These are phyloP conservation scores for Microctonus hyperodae DNA, from an alignment of 2,888 invertebrate species.

Conservation along the genomic window DNA sequence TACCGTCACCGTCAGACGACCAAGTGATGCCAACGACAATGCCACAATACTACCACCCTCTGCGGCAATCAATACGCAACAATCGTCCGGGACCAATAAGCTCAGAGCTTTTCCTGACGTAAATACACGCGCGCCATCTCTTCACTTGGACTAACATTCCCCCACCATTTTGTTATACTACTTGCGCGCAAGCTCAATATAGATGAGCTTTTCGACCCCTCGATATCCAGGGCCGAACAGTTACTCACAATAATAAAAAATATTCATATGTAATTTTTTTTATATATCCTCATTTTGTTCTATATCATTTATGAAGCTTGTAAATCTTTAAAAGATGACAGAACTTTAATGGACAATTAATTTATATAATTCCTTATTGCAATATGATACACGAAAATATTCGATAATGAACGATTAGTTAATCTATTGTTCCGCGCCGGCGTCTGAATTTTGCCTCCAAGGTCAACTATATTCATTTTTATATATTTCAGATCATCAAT, in stretches of 20 bases:
- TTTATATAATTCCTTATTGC: too few relatives aligned
- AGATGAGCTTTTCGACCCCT: not conserved
- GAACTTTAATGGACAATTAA: too few relatives aligned
- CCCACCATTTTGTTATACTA: not conserved
- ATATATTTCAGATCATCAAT: too few relatives aligned
- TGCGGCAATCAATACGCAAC: conserved; percentile 63
- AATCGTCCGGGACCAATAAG: conserved; percentile 63
- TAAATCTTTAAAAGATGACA: too few relatives aligned
- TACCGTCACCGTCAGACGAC: conserved; percentile 56
- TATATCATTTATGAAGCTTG: too few relatives aligned
- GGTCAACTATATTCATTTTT: too few relatives aligned
- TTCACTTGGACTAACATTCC: not conserved
- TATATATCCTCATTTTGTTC: too few relatives aligned
- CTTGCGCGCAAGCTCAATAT: not conserved
- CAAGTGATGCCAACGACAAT: conserved; percentile 54
- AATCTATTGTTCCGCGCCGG: too few relatives aligned
- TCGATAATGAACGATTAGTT: too few relatives aligned
- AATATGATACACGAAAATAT: too few relatives aligned
- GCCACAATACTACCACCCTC: conserved; percentile 50
- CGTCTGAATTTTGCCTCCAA: too few relatives aligned
- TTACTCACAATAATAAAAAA: not conserved
- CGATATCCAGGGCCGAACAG: not conserved
- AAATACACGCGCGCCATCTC: conserved; percentile 48
- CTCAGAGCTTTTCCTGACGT: conserved; percentile 62
- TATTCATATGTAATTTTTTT: not conserved